A percentile compares a stretch with the other conserved stretches of the same genome.
Conservation (phyloP, 2,113 vertebrate species). For the Gopherus flavomarginatus region DNA sequence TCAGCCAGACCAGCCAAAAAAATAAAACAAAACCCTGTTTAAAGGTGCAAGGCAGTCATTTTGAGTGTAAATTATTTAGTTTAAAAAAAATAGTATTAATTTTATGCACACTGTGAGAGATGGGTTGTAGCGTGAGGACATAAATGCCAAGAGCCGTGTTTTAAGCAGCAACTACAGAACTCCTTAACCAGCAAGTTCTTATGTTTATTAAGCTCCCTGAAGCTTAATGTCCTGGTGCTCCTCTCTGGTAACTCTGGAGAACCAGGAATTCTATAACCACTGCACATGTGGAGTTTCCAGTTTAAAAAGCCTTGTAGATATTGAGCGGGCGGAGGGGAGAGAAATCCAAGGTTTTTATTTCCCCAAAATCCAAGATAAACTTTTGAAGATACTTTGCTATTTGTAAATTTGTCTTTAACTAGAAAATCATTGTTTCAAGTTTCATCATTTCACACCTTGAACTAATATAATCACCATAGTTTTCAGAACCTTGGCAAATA, state of each 20-base stretch:
- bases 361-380: background rate
- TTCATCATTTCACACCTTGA: background rate
- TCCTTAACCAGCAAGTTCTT: background rate
- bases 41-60: background rate
- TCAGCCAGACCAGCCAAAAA: too few species aligned
- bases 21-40: too few species aligned
- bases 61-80: background rate
- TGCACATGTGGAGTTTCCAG: background rate
- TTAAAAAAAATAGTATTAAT: background rate
- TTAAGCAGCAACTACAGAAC: background rate
- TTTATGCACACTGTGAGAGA: background rate
- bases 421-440: slow-evolving; percentile 1
- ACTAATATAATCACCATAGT: background rate
- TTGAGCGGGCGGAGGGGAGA: background rate
- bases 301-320: background rate
- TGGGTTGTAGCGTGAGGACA: background rate
- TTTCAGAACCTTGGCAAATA: background rate
- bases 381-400: background rate
- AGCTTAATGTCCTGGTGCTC: background rate
- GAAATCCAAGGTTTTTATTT: background rate
- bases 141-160: background rate
- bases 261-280: background rate
- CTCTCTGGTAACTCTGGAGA: background rate
- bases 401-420: background rate
- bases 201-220: background rate